Percentiles rank a stretch among this genome's conserved stretches.
Conservation (phyloP, 1,140 invertebrate species). For the Polypedilum vanderplanki region DNA sequence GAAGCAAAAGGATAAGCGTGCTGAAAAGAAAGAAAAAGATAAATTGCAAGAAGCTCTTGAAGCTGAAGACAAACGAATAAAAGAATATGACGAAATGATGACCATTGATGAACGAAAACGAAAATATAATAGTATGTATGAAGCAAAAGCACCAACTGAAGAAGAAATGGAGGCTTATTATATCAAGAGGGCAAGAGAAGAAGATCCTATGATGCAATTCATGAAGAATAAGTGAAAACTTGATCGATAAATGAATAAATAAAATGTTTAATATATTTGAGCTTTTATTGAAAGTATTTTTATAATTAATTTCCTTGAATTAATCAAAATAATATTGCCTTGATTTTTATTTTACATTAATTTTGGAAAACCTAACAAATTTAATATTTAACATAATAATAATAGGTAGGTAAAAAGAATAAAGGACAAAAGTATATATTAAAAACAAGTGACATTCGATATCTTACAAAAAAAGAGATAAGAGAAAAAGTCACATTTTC, state of each 20-base stretch:
- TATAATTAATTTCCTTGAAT: no score
- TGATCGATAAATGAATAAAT: no score
- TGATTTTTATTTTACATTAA: not conserved
- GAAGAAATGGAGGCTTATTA: conserved; percentile 92
- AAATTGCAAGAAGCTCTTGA: conserved; percentile 55
- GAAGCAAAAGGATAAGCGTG: conserved; percentile 48
- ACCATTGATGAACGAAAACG: conserved; percentile 79
- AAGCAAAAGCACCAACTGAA: conserved; percentile 73
- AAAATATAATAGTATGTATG: conserved; percentile 84
- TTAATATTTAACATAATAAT: not conserved
- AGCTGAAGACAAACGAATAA: conserved; percentile 56
- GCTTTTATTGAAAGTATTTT: no score
- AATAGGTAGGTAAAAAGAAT: not conserved
- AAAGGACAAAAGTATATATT: not conserved
- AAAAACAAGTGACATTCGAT: not conserved
- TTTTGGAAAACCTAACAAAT: not conserved
- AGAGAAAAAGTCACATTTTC: not conserved
- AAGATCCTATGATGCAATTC: conserved; percentile 88
- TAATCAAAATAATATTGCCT: no score
- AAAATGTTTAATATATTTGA: no score
- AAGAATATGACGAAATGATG: conserved; percentile 57
- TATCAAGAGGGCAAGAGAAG: conserved; percentile 72
- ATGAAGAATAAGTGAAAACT: conserved; percentile 33
- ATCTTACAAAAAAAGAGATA: not conserved
- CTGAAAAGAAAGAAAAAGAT: conserved; percentile 44